phyloP scores from a whole-genome alignment of 2,888 invertebrate species.

The Synergus laeviventris region DNA sequence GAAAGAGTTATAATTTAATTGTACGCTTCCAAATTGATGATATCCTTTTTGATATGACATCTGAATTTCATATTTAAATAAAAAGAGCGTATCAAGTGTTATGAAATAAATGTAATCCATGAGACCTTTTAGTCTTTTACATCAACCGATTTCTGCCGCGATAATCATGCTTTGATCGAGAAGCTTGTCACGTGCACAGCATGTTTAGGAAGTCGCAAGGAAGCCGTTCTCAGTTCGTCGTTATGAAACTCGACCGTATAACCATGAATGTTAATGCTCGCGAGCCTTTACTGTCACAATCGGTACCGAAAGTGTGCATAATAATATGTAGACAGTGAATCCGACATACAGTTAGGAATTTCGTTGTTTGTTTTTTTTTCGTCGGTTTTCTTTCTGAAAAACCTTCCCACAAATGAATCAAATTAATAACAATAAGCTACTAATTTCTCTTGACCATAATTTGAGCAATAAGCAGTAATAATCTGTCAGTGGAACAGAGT shows the following conservation, averaged over 20 bases:
- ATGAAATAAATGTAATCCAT: not conserved
- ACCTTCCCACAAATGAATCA: not conserved
- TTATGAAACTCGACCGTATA: constrained; percentile 58
- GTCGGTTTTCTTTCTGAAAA: not conserved
- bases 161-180: constrained; percentile 45
- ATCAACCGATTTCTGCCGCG: constrained; percentile 41
- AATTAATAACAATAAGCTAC: not conserved
- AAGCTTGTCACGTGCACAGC: constrained; percentile 52
- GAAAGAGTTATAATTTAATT: too few species aligned
- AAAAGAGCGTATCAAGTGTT: too few species aligned
- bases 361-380: constrained; percentile 30
- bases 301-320: constrained; percentile 41
- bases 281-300: constrained; percentile 39
- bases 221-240: constrained; percentile 59
- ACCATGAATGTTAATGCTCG: constrained; percentile 60
- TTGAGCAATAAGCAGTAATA: not conserved
- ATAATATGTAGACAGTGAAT: constrained; percentile 37
- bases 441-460: not conserved
- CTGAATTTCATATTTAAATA: too few species aligned
- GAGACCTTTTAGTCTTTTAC: constrained; percentile 8
- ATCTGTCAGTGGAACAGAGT: constrained; percentile 24
- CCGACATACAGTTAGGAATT: constrained; percentile 34
- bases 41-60: too few species aligned
- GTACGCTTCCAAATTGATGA: too few species aligned
- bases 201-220: constrained; percentile 48